A percentile compares a stretch with the other conserved stretches of the same genome.
Evolutionary conservation across 1,140 invertebrate genomes (phyloP).

Genomic region (Trichogramma pretiosum): DNA sequence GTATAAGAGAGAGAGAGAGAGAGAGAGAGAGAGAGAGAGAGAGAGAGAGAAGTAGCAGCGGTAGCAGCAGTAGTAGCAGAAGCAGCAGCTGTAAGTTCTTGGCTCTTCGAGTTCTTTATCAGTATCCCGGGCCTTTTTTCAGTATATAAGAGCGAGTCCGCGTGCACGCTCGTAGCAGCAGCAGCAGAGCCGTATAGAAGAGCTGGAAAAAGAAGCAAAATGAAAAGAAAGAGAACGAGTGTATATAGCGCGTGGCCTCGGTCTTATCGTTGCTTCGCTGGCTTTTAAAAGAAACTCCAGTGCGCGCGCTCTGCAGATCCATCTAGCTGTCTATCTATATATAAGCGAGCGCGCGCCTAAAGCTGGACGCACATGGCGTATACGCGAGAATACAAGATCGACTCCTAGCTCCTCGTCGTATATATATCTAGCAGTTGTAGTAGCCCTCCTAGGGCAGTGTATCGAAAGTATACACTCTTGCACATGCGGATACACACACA

Average conservation of each 20-base stretch:
- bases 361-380: not conserved
- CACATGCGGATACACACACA: too few species aligned
- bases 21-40: not conserved
- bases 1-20: not conserved
- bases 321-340: not conserved
- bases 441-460: too few species aligned
- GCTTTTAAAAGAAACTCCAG: constrained; percentile 3
- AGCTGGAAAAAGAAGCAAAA: too few species aligned
- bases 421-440: too few species aligned
- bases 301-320: too few species aligned
- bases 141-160: too few species aligned
- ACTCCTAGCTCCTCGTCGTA: too few species aligned
- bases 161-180: too few species aligned
- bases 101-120: constrained; percentile 8
- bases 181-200: too few species aligned
- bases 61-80: not conserved
- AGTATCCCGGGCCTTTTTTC: not conserved
- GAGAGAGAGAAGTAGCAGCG: not conserved
- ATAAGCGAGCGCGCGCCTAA: not conserved
- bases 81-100: not conserved
- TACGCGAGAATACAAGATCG: too few species aligned
- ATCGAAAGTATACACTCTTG: too few species aligned
- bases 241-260: not conserved
- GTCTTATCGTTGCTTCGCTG: constrained; percentile 4
- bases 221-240: too few species aligned